Conservation (phyloP, 2,888 invertebrate genomes). For the Tromatobia lineatoria region DNA sequence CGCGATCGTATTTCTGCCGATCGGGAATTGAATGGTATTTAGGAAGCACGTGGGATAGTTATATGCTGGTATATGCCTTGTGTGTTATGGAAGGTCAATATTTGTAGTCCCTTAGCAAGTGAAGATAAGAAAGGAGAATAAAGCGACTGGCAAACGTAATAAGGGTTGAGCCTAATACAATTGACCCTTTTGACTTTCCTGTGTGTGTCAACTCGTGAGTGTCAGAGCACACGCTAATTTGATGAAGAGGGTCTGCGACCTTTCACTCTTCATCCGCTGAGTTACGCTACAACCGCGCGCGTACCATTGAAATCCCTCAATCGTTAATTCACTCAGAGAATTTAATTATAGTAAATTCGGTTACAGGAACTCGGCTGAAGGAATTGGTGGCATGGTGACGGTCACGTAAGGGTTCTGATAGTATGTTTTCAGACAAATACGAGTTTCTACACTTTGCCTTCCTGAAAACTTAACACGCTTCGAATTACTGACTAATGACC, state of each 20-base stretch:
- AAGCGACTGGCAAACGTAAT: slow-evolving; percentile 42
- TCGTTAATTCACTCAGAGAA: slow-evolving; percentile 28
- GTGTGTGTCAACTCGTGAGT: slow-evolving; percentile 48
- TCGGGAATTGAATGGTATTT: slow-evolving; percentile 27
- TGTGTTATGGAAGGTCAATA: slow-evolving; percentile 25
- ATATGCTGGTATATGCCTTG: not conserved
- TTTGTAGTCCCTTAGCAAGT: slow-evolving; percentile 21
- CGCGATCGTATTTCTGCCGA: slow-evolving; percentile 37
- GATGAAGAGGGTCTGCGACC: slow-evolving; percentile 47
- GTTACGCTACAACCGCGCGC: not conserved
- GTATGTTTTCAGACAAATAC: not conserved
- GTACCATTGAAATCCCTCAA: slow-evolving; percentile 38
- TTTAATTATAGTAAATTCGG: slow-evolving; percentile 36
- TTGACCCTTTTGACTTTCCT: slow-evolving; percentile 62
- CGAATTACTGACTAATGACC: not conserved
- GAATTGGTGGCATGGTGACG: slow-evolving; percentile 4
- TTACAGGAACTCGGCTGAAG: not conserved
- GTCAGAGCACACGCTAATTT: slow-evolving; percentile 58
- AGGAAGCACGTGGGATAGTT: not conserved
- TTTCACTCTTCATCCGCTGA: slow-evolving; percentile 18
- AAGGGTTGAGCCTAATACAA: slow-evolving; percentile 53
- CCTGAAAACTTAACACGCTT: not conserved
- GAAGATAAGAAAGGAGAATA: not conserved
- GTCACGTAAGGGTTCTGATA: not conserved
- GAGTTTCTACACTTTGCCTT: not conserved